Conservation (phyloP, 2,113 vertebrate genomes). For the Loxodonta africana region DNA sequence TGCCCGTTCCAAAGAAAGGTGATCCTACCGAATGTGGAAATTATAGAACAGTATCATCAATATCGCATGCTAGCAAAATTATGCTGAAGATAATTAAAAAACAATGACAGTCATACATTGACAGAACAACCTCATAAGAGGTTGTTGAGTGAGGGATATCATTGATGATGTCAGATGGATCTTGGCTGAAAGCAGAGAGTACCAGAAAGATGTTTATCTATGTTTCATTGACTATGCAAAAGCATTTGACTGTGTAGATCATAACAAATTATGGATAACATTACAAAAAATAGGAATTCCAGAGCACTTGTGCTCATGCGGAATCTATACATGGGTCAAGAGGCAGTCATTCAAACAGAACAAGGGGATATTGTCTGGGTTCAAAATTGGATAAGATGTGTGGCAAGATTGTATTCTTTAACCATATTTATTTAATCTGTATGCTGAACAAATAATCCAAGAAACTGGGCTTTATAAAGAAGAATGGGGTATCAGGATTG, state of each 20-base stretch:
- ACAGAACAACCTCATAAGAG: too few species aligned
- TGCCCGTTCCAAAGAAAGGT: neutral
- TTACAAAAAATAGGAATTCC: too few species aligned
- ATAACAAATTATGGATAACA: too few species aligned
- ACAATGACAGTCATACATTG: too few species aligned
- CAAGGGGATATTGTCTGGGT: neutral
- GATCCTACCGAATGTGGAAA: neutral
- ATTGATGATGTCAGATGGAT: too few species aligned
- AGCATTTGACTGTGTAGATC: too few species aligned
- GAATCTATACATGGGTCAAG: too few species aligned
- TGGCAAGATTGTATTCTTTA: neutral
- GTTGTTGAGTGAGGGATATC: too few species aligned
- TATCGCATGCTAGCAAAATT: neutral
- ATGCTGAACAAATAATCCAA: neutral
- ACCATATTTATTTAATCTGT: neutral
- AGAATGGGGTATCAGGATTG: neutral
- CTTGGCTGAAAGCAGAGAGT: too few species aligned
- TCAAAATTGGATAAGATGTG: neutral
- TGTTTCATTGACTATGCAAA: too few species aligned
- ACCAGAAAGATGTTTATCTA: too few species aligned
- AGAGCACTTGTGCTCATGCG: too few species aligned
- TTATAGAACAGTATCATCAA: neutral
- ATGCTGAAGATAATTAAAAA: neutral
- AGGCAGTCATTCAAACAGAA: neutral
- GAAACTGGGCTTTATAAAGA: neutral